Evolutionary conservation across 2,113 vertebrate species (phyloP), one percentile per base, ranked within the genome.

Genomic region (Ciconia boyciana): DNA sequence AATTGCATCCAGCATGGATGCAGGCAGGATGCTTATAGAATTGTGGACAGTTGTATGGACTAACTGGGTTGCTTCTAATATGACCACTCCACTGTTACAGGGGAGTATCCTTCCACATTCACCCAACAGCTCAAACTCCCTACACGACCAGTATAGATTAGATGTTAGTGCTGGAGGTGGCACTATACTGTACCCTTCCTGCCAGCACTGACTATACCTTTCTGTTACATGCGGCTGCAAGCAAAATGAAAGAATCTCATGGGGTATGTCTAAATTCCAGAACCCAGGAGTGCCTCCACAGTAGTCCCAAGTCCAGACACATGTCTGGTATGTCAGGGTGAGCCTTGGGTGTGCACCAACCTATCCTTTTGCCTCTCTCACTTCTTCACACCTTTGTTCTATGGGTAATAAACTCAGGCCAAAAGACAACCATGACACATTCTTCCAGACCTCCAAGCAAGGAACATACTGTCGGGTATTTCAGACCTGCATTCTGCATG

Each of bases 331-430:
- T 64, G 57, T 55, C 48, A 78, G 83, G 55, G 80, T 78, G 65
- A 95, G 94, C 77, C 64, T 46, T 96, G 84, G 87, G 66, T 65
- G 61, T 94, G 57, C 52, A 85, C 44, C 82, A 65, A 4, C 81
- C 66, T 61, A 5, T 70, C 74, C 57, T 83, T 93, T 39, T 88
- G 70, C 70, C 90, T 94, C 84, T 90, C 84, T 66, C 91, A 68
- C 44, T 95, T 87, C 39, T 87, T 84, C 54, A 25, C 31, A 41
- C 44, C 2, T 87, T 89, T 1, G 4, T 79, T 82, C 91, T 49
- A 57, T 32, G 46, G 34, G 41, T 69, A 91, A 54, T 61, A 76
- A 18, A 54, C 31, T 68, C 19, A 43, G 52, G 25, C 48, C 48
- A n/a, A 69, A 95, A 85, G 77, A 89, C 81, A 94, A 18, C 48